Conservation (phyloP, 1,140 invertebrate species). For the Cryptotermes secundus region DNA sequence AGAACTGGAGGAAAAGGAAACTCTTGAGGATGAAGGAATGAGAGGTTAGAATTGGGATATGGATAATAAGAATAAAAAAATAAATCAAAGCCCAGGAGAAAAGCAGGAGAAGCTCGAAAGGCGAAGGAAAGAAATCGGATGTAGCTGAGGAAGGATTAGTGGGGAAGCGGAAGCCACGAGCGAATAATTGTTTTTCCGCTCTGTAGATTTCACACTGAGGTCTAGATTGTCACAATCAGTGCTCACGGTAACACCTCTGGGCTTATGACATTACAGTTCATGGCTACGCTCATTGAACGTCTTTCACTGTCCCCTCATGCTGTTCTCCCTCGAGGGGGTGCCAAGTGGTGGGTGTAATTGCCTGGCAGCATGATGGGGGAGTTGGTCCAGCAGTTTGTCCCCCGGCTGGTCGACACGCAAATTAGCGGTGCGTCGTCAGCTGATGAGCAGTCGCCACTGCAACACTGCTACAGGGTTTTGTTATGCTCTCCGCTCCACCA, state of each 20-base stretch:
- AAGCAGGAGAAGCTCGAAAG: too few species aligned
- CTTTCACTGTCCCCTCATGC: not conserved
- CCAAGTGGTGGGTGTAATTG: slow-evolving; percentile 13
- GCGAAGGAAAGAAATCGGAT: too few species aligned
- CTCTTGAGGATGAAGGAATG: too few species aligned
- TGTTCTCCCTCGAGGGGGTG: not conserved
- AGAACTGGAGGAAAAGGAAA: too few species aligned
- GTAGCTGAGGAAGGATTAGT: too few species aligned
- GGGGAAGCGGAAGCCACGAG: too few species aligned
- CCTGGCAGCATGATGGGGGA: not conserved
- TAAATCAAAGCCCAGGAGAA: too few species aligned
- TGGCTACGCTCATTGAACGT: not conserved
- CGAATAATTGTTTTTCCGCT: too few species aligned
- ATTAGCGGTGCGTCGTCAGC: not conserved
- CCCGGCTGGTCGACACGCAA: not conserved
- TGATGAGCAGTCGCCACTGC: not conserved
- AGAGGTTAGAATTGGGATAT: too few species aligned
- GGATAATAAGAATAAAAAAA: too few species aligned
- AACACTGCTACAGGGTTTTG: not conserved
- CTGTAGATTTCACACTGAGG: too few species aligned
- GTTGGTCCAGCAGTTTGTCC: not conserved
- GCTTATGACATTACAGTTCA: not conserved
- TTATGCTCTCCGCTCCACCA: not conserved
- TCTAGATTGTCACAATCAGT: not conserved
- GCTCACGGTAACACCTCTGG: not conserved